Conservation (phyloP, 2,113 vertebrate species). For the Crotalus helleri region DNA sequence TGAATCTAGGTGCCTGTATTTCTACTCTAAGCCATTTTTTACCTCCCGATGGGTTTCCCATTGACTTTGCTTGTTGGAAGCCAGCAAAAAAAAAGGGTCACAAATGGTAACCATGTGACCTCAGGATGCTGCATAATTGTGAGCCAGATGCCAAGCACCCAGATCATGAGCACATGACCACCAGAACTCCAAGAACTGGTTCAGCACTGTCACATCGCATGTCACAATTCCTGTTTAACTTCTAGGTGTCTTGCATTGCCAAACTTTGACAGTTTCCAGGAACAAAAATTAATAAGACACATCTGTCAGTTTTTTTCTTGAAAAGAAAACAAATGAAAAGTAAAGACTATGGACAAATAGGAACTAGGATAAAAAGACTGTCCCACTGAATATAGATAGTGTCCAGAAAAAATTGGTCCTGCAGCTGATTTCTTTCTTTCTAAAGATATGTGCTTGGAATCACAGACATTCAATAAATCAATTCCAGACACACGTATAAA, state of each 20-base stretch:
- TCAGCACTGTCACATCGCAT: not conserved
- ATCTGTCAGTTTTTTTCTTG: not conserved
- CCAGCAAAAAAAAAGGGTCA: not conserved
- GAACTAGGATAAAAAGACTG: not conserved
- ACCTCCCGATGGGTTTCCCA: not conserved
- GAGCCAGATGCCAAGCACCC: not conserved
- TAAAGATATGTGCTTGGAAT: not conserved
- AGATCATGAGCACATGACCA: not conserved
- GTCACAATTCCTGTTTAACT: not conserved
- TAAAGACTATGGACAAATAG: not conserved
- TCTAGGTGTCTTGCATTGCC: not conserved
- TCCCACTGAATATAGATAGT: not conserved
- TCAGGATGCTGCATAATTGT: not conserved
- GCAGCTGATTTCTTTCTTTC: not conserved
- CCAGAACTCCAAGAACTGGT: not conserved
- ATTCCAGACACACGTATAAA: not conserved
- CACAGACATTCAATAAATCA: slow-evolving; percentile 1
- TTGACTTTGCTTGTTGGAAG: not conserved
- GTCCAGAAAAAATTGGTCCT: not conserved
- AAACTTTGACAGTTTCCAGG: not conserved
- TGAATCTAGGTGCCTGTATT: not conserved
- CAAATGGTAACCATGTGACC: not conserved
- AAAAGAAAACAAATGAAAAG: not conserved
- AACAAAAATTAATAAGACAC: not conserved
- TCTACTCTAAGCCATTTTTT: not conserved